phyloP scores from a whole-genome alignment of 1,140 invertebrate species.

The Cheumatopsyche charites region DNA sequence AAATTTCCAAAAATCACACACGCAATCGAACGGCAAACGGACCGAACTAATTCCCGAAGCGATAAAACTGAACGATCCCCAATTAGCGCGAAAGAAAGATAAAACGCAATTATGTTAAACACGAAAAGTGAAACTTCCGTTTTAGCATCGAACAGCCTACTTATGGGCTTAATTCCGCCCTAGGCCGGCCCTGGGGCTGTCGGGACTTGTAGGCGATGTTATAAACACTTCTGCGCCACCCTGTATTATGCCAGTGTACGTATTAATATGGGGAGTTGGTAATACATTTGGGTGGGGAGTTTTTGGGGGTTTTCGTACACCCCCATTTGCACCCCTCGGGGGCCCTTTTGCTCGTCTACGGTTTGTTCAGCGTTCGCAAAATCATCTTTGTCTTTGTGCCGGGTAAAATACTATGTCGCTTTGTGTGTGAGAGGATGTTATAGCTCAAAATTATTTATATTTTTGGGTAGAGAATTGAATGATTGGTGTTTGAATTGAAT shows the following conservation, averaged over 20 bases:
- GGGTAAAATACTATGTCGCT: neutral
- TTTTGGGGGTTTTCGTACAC: too few species aligned
- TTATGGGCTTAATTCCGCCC: constrained; percentile 46
- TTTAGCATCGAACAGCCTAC: constrained; percentile 44
- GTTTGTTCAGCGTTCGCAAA: constrained; percentile 37
- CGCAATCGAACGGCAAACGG: neutral
- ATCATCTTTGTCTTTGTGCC: constrained; percentile 38
- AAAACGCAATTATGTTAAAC: constrained; percentile 46
- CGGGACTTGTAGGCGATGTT: constrained; percentile 41
- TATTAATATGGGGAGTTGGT: too few species aligned
- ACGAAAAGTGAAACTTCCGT: constrained; percentile 47
- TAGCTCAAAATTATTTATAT: too few species aligned
- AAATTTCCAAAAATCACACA: too few species aligned
- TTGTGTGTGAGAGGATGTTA: too few species aligned
- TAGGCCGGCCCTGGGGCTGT: constrained; percentile 36
- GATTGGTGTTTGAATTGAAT: too few species aligned
- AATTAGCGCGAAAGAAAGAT: constrained; percentile 37
- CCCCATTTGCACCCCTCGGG: too few species aligned
- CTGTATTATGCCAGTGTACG: neutral
- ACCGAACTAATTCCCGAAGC: neutral
- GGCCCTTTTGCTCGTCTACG: neutral
- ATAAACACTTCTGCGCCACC: constrained; percentile 29
- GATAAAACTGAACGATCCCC: neutral
- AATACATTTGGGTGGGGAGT: too few species aligned
- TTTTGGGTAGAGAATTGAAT: too few species aligned